phyloP scores from a whole-genome alignment of 2,797 vertebrate genomes.

The Myripristis jacobus region DNA sequence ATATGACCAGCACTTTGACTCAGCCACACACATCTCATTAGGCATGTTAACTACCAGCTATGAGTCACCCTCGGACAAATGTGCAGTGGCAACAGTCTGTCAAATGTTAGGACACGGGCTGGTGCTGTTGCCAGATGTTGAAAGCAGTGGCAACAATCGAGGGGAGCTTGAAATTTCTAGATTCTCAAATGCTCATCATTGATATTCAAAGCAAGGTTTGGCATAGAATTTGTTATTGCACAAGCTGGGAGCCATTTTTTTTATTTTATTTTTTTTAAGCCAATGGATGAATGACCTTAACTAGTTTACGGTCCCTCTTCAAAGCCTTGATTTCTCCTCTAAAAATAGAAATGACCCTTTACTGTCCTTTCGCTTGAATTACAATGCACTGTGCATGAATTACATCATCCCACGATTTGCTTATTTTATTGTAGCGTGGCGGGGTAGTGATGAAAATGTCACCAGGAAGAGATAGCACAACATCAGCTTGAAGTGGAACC shows the following conservation, averaged over 20 bases:
- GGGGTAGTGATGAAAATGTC: slow-evolving; percentile 16
- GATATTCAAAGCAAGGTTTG: slow-evolving; percentile 58
- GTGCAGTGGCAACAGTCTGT: not conserved
- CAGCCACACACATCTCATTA: slow-evolving; percentile 54
- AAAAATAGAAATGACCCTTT: slow-evolving; percentile 6
- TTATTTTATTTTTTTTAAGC: slow-evolving; percentile 1
- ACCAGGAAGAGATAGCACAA: slow-evolving; percentile 1
- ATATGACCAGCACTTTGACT: slow-evolving; percentile 51
- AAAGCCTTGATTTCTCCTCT: not conserved
- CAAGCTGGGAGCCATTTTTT: not conserved
- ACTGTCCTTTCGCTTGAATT: slow-evolving; percentile 16
- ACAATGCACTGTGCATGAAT: slow-evolving; percentile 9
- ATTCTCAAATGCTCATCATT: slow-evolving; percentile 36
- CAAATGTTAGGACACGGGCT: slow-evolving; percentile 25
- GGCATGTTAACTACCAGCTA: slow-evolving; percentile 42
- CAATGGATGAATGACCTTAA: not conserved
- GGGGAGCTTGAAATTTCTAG: slow-evolving; percentile 5
- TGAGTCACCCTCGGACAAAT: slow-evolving; percentile 29
- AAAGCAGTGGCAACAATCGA: slow-evolving; percentile 5
- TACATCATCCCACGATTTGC: slow-evolving; percentile 13
- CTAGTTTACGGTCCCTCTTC: slow-evolving; percentile 11
- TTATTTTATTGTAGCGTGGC: slow-evolving; percentile 22
- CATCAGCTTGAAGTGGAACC: not conserved
- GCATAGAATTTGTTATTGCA: slow-evolving; percentile 24
- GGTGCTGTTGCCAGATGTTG: not conserved